These are phyloP conservation scores for Tyria jacobaeae DNA, from an alignment of 2,888 invertebrate species.

Conservation along the genomic window DNA sequence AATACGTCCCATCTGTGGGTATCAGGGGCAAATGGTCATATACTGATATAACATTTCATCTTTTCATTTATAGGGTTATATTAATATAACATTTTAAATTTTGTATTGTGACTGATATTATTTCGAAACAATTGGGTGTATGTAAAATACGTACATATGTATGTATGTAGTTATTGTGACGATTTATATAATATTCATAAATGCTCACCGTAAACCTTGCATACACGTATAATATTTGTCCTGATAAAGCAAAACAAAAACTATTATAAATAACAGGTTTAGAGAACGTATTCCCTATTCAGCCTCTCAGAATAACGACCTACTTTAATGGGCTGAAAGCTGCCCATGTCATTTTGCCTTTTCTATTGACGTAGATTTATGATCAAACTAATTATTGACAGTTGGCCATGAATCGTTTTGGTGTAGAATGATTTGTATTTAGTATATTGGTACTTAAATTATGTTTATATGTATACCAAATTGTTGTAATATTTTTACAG, in stretches of 20 bases:
- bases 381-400: slow-evolving; percentile 62
- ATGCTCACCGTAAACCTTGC: not conserved
- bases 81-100: no score
- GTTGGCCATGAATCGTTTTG: slow-evolving; percentile 50
- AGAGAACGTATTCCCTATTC: slow-evolving; percentile 25
- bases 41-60: not conserved
- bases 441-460: not conserved
- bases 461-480: not conserved
- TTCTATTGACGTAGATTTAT: slow-evolving; percentile 61
- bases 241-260: not conserved
- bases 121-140: no score
- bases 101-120: no score
- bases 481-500: no score
- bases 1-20: not conserved
- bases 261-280: slow-evolving; percentile 19
- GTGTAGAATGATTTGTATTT: not conserved
- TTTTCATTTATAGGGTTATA: no score
- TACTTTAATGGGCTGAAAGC: slow-evolving; percentile 56
- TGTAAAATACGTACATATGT: no score
- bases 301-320: slow-evolving; percentile 49
- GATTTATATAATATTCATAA: not conserved
- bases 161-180: not conserved
- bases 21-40: not conserved
- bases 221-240: not conserved
- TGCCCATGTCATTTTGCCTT: slow-evolving; percentile 50